phyloP scores from a whole-genome alignment of 2,113 vertebrate genomes.

The Rhinoderma darwinii region DNA sequence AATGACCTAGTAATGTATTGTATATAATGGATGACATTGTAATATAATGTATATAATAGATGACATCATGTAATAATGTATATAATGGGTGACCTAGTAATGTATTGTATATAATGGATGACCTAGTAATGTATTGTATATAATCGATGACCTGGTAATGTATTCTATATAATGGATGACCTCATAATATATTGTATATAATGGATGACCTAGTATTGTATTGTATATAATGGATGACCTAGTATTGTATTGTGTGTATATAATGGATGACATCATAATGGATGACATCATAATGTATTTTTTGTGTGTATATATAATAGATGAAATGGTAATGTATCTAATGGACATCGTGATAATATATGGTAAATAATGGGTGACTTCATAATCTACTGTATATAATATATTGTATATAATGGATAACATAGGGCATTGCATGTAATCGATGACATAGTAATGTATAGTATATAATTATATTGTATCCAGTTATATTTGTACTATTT shows the following conservation, averaged over 20 bases:
- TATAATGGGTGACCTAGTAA: not conserved
- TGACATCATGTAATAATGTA: not conserved
- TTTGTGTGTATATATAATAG: not conserved
- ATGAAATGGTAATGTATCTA: not conserved
- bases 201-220: not conserved
- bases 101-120: not conserved
- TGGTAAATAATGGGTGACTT: too few relatives aligned
- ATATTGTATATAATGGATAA: not conserved
- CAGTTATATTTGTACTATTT: not conserved
- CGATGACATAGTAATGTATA: too few relatives aligned
- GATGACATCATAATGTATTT: too few relatives aligned
- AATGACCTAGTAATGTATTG: too few relatives aligned
- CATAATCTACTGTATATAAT: not conserved
- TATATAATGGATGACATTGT: not conserved
- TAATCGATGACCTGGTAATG: not conserved
- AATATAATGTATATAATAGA: not conserved
- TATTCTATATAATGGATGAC: not conserved
- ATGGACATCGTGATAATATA: not conserved
- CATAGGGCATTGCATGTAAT: too few relatives aligned
- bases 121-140: not conserved
- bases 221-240: not conserved
- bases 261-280: not conserved
- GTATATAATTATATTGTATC: not conserved
- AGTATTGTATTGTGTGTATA: not conserved
- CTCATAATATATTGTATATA: not conserved